Percentiles rank a stretch among this genome's conserved stretches.
Conservation (phyloP, 2,113 vertebrate species). For the Engystomops pustulosus region DNA sequence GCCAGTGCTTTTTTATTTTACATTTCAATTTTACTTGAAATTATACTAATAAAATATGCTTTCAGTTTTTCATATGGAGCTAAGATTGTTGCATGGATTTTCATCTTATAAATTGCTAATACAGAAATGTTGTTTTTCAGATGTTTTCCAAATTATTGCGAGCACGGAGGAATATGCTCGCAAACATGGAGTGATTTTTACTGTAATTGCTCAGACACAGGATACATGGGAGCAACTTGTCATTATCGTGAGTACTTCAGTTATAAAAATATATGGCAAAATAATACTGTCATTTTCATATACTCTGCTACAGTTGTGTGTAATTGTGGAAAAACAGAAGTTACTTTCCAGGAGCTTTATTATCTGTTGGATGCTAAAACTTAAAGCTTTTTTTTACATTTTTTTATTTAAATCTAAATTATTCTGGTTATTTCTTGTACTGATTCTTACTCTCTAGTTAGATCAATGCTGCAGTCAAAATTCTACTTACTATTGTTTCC, state of each 20-base stretch:
- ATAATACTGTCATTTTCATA: background rate
- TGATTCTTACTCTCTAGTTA: no score
- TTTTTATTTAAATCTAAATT: no score
- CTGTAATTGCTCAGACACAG: slow-evolving; percentile 87
- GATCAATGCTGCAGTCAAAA: no score
- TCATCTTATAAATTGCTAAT: background rate
- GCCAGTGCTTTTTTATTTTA: slow-evolving; percentile 25
- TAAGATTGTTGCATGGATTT: background rate
- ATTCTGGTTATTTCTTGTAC: no score
- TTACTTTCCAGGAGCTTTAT: background rate
- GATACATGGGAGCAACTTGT: slow-evolving; percentile 90
- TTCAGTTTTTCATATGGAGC: background rate
- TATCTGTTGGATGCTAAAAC: background rate
- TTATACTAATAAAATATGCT: slow-evolving; percentile 28
- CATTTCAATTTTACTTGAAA: slow-evolving; percentile 26
- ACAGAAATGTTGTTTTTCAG: slow-evolving; percentile 65
- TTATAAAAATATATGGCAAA: background rate
- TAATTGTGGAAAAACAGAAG: background rate
- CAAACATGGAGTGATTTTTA: slow-evolving; percentile 92
- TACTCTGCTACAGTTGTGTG: background rate
- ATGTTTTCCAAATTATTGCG: slow-evolving; percentile 90
- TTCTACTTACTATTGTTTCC: no score
- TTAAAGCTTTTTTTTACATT: no score
- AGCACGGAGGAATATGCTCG: slow-evolving; percentile 90
- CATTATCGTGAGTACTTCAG: slow-evolving; percentile 81